These are phyloP conservation scores for Tricholaema leucomelas DNA, from an alignment of 2,113 vertebrate species.

Conservation along the genomic window DNA sequence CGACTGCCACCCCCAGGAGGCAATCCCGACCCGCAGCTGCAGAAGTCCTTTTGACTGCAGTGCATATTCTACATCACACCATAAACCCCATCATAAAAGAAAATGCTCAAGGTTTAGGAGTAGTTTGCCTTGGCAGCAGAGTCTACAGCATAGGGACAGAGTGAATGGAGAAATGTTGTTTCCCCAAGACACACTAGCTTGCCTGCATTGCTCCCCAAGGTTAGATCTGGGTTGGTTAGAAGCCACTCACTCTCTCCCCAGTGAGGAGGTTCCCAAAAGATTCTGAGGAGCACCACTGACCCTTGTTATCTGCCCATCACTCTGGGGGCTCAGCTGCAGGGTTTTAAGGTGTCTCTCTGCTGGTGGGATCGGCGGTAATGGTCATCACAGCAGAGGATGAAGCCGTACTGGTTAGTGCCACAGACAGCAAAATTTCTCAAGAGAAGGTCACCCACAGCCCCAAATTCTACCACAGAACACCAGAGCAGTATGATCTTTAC, in stretches of 20 bases:
- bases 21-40: neutral
- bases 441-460: neutral
- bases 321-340: constrained; percentile 13
- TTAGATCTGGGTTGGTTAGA: neutral
- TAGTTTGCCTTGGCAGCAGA: rapidly evolving
- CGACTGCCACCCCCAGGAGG: constrained; percentile 29
- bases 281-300: neutral
- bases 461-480: neutral
- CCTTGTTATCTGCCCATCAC: neutral
- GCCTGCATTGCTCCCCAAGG: neutral
- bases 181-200: neutral
- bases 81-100: rapidly evolving
- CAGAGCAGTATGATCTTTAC: neutral
- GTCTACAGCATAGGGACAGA: neutral
- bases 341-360: neutral
- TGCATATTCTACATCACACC: rapidly evolving
- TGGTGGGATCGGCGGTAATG: neutral
- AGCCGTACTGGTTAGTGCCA: neutral
- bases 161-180: too few relatives aligned
- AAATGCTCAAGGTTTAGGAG: neutral
- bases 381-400: neutral
- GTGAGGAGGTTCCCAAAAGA: neutral
- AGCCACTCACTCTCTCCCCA: neutral
- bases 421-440: neutral
- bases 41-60: neutral